These are phyloP conservation scores for Chydorus sphaericus DNA, from an alignment of 2,888 invertebrate genomes.

Conservation along the genomic window DNA sequence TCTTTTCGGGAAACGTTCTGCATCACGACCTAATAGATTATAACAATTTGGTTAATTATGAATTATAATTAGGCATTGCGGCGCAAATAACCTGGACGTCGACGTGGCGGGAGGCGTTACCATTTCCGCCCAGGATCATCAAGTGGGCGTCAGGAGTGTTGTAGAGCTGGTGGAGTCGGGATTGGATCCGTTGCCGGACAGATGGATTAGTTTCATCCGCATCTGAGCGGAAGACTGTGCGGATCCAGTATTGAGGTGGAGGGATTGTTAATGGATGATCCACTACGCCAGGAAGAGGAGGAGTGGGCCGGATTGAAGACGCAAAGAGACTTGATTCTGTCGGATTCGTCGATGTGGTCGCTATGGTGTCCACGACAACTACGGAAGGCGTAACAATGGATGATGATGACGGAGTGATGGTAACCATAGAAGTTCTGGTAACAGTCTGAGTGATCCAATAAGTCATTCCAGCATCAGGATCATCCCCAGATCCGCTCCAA, in stretches of 20 bases:
- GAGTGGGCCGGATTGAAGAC: background rate
- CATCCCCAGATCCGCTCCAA: conserved; percentile 14
- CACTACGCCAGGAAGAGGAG: background rate
- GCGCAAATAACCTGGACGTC: too few species aligned
- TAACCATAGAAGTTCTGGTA: conserved; percentile 6
- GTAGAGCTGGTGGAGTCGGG: conserved; percentile 4
- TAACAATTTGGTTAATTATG: too few species aligned
- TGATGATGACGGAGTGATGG: background rate
- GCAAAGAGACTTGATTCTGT: too few species aligned
- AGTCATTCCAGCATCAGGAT: conserved; percentile 10
- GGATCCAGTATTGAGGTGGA: conserved; percentile 5
- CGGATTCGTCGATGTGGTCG: background rate
- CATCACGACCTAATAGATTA: background rate
- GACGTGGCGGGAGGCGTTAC: too few species aligned
- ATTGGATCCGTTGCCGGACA: conserved; percentile 4
- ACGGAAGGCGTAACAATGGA: background rate
- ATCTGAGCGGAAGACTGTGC: conserved; percentile 9
- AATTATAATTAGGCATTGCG: too few species aligned
- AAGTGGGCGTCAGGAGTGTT: too few species aligned
- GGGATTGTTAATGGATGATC: background rate
- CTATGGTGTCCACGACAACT: background rate
- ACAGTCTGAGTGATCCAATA: conserved; percentile 15
- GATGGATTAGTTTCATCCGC: background rate
- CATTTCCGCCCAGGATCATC: too few species aligned
- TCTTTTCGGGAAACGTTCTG: background rate